These are phyloP conservation scores for Ondatra zibethicus DNA, from an alignment of 2,113 vertebrate genomes.

Conservation along the genomic window DNA sequence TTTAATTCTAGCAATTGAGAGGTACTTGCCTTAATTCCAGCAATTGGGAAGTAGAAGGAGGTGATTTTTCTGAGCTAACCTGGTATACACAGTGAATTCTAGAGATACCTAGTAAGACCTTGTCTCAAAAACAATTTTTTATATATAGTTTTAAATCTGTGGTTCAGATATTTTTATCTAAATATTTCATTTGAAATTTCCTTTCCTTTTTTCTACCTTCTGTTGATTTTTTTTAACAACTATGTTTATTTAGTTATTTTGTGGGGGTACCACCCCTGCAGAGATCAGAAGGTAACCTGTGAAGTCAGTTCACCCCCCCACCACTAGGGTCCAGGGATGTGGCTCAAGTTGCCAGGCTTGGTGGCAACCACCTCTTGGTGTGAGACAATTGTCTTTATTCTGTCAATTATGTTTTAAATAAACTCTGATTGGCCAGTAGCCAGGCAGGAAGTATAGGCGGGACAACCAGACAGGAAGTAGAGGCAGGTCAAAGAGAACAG, in stretches of 20 bases:
- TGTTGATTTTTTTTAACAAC: background rate
- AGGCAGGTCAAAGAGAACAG: too few species aligned
- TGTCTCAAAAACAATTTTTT: background rate
- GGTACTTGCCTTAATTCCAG: background rate
- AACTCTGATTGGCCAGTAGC: too few species aligned
- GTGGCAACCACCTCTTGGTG: background rate
- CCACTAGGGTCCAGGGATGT: background rate
- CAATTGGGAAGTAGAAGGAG: background rate
- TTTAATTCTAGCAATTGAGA: too few species aligned
- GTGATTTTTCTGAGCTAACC: background rate
- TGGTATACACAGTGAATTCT: background rate
- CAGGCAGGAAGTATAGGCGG: too few species aligned
- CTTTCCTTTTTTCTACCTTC: background rate
- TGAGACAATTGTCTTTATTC: too few species aligned
- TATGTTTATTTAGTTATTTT: background rate
- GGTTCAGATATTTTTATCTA: background rate
- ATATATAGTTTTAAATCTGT: background rate
- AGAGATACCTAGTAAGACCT: background rate
- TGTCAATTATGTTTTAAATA: too few species aligned
- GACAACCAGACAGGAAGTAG: too few species aligned
- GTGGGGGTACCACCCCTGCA: background rate
- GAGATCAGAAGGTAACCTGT: background rate
- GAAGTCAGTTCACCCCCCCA: too few species aligned
- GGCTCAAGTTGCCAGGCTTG: background rate
- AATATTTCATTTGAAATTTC: background rate